Percentiles rank a stretch among this genome's conserved stretches.
Conservation (phyloP, 2,113 vertebrate genomes). For the Callipepla californica region DNA sequence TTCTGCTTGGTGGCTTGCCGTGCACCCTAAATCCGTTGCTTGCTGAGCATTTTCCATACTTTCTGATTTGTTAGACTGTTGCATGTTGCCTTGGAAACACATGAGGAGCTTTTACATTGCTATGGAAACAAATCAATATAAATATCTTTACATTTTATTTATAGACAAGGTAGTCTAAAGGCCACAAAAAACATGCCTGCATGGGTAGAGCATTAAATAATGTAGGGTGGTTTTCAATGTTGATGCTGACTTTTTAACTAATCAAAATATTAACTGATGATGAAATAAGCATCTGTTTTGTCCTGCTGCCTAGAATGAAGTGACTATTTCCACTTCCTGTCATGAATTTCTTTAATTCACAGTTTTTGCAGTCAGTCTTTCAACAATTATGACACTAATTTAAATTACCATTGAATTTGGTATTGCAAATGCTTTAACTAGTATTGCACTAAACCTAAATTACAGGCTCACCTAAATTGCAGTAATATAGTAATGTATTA, state of each 20-base stretch:
- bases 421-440: background rate
- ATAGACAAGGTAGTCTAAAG: slow-evolving; percentile 51
- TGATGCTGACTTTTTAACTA: slow-evolving; percentile 55
- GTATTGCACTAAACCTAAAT: slow-evolving; percentile 11
- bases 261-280: slow-evolving; percentile 33
- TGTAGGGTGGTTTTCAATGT: background rate
- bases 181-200: background rate
- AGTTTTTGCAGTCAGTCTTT: slow-evolving; percentile 26
- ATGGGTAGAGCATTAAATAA: slow-evolving; percentile 17
- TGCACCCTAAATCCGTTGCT: slow-evolving; percentile 35
- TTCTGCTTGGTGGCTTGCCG: slow-evolving; percentile 10
- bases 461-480: background rate
- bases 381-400: slow-evolving; percentile 47
- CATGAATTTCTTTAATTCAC: slow-evolving; percentile 44
- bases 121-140: slow-evolving; percentile 78
- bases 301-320: slow-evolving; percentile 15
- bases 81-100: slow-evolving; percentile 74
- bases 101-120: slow-evolving; percentile 55
- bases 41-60: slow-evolving; percentile 30
- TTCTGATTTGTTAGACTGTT: slow-evolving; percentile 57
- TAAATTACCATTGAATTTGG: background rate
- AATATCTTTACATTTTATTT: slow-evolving; percentile 72
- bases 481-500: slow-evolving; percentile 1
- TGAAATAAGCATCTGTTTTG: slow-evolving; percentile 36
- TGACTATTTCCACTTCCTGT: slow-evolving; percentile 47